A percentile compares a stretch with the other conserved stretches of the same genome.
Evolutionary conservation across 1,140 invertebrate genomes (phyloP).

Genomic region (Himalopsyche phryganea): DNA sequence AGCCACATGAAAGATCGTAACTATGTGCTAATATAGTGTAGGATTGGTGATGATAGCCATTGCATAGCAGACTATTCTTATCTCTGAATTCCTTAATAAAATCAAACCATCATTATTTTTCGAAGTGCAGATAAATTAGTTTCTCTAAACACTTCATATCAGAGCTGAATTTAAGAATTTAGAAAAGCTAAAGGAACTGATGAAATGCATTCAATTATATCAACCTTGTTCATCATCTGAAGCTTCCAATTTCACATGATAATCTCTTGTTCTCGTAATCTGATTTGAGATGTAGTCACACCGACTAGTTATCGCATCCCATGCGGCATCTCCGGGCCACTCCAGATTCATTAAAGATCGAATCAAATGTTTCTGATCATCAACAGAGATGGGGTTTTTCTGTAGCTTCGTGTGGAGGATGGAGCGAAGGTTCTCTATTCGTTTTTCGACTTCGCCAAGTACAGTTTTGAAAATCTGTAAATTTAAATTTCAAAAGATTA

Average conservation of each 20-base stretch:
- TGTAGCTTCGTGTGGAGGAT: slow-evolving; percentile 80
- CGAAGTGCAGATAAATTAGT: too few relatives aligned
- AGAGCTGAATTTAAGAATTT: too few relatives aligned
- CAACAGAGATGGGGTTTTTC: slow-evolving; percentile 83
- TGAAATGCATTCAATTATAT: too few relatives aligned
- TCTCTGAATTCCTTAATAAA: too few relatives aligned
- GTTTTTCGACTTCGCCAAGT: slow-evolving; percentile 84
- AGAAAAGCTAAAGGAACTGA: too few relatives aligned
- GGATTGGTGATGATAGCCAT: too few relatives aligned
- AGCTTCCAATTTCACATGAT: slow-evolving; percentile 51
- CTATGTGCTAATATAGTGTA: too few relatives aligned
- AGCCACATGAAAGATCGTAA: too few relatives aligned
- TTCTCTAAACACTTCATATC: too few relatives aligned
- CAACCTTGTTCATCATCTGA: slow-evolving; percentile 45
- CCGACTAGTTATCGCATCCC: slow-evolving; percentile 84
- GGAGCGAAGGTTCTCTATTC: slow-evolving; percentile 76
- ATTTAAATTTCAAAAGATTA: slow-evolving; percentile 1
- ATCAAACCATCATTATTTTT: too few relatives aligned
- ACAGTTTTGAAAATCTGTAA: slow-evolving; percentile 78
- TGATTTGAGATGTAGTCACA: slow-evolving; percentile 69
- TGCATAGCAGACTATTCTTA: too few relatives aligned
- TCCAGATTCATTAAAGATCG: slow-evolving; percentile 66
- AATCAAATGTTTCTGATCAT: slow-evolving; percentile 84
- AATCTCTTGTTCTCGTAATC: slow-evolving; percentile 60
- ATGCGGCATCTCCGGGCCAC: slow-evolving; percentile 81